These are phyloP conservation scores for Bombus superbus DNA, from an alignment of 1,140 invertebrate species.

Conservation along the genomic window DNA sequence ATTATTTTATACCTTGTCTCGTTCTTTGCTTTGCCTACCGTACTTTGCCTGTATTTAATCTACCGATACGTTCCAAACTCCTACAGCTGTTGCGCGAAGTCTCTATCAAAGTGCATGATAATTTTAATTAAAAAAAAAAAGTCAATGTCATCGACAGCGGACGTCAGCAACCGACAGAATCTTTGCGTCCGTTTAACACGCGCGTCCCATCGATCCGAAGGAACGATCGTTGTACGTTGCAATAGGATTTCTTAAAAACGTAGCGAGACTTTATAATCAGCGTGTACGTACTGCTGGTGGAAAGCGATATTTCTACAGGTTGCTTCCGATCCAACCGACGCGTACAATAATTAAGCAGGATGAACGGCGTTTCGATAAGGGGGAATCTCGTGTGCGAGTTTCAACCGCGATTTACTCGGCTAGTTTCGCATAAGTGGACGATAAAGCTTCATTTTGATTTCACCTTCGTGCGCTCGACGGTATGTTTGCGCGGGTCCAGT, in stretches of 20 bases:
- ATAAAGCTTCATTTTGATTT: slow-evolving; percentile 50
- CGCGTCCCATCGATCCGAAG: too few relatives aligned
- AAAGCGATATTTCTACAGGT: neutral
- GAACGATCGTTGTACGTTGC: too few relatives aligned
- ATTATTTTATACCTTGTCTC: too few relatives aligned
- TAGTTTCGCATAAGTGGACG: slow-evolving; percentile 50
- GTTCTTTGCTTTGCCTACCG: too few relatives aligned
- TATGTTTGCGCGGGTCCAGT: slow-evolving; percentile 3
- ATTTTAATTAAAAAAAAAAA: neutral
- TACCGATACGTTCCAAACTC: too few relatives aligned
- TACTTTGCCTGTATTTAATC: too few relatives aligned
- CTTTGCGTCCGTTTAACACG: too few relatives aligned
- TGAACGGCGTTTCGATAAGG: slow-evolving; percentile 39
- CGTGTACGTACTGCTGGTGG: too few relatives aligned
- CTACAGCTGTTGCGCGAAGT: too few relatives aligned
- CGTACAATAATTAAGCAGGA: slow-evolving; percentile 41
- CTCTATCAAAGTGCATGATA: too few relatives aligned
- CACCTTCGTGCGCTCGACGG: neutral
- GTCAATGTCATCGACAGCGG: neutral
- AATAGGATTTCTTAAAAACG: neutral
- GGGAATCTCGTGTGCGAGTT: slow-evolving; percentile 28
- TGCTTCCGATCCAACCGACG: neutral
- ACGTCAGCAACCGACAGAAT: neutral
- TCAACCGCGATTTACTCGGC: slow-evolving; percentile 46
- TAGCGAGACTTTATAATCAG: neutral